Base-by-base conservation (phyloP, 2,113 vertebrate genomes). In the Pomatostomus ruficeps region DNA sequence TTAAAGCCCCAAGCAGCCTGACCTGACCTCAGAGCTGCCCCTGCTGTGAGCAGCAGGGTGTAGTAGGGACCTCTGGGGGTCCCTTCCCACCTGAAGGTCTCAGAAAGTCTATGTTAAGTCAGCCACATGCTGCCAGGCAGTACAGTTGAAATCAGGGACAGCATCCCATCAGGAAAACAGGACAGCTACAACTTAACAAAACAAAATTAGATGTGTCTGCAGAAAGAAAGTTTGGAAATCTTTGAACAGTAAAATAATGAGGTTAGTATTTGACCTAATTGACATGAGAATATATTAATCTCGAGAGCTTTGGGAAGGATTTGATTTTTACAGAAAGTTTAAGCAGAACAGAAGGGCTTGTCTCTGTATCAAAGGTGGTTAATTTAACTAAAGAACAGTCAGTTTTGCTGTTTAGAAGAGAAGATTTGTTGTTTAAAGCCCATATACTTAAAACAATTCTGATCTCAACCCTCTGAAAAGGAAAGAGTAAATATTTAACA, bases 261-360 rank as follows among this genome's bases (percentile, higher is more conserved):
- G 83, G 86, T 89, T 86, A 84, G 46, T 42, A 63, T 93, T 75
- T 59, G 81, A 96, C 95, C 89, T 87, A 91, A 73, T 75, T 93
- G 87, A 85, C 61, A 85, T 9, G 17, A 91, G 22, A 75, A 91
- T 9, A 74, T 88, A 87, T 7, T 94, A 67, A 80, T 67, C 73
- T 84, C 1, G 3, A 35, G 40, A 78, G 40, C 33, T 83, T 84
- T 74, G 68, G 35, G 59, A 35, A 62, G 29, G 19, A 59, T 63
- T 77, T 86, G 59, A 78, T 61, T 40, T 0, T 7, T 70, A 63
- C 23, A 67, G 76, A 52, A 77, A 54, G 20, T 59, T 70, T 65
- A 21, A 70, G 51, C 55, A 38, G 45, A 90, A 63, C 19, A 70
- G 59, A 89, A 74, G 10, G 35, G 24, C 33, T 91, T 86, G 26